Conservation (phyloP, 2,888 invertebrate genomes). For the Xestobium rufovillosum region DNA sequence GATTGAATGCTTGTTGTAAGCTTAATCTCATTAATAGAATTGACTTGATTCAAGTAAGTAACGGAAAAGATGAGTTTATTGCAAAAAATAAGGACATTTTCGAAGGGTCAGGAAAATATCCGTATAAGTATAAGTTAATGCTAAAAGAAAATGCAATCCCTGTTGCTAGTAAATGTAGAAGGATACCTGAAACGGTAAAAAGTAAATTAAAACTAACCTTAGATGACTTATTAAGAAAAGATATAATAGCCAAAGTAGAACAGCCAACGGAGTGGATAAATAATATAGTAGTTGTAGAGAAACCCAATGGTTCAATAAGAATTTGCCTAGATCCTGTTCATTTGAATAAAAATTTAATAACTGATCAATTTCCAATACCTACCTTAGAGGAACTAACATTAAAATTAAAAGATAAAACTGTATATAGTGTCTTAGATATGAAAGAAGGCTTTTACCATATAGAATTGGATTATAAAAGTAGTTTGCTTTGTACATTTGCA, state of each 20-base stretch:
- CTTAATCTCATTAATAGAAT: slow-evolving; percentile 16
- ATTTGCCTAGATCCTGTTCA: slow-evolving; percentile 18
- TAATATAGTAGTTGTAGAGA: slow-evolving; percentile 19
- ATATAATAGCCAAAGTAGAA: slow-evolving; percentile 18
- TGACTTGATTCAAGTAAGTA: slow-evolving; percentile 11
- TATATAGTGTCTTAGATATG: slow-evolving; percentile 25
- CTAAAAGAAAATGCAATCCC: slow-evolving; percentile 13
- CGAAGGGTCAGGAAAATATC: slow-evolving; percentile 6
- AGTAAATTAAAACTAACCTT: slow-evolving; percentile 15
- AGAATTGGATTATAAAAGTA: slow-evolving; percentile 17
- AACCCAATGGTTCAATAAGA: slow-evolving; percentile 12
- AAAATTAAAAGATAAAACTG: slow-evolving; percentile 22
- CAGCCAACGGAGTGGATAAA: too few relatives aligned
- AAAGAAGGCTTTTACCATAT: slow-evolving; percentile 26
- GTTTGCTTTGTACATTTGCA: slow-evolving; percentile 20
- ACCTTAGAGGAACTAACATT: slow-evolving; percentile 23
- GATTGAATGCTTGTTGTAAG: slow-evolving; percentile 15
- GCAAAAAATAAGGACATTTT: slow-evolving; percentile 15
- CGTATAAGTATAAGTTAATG: slow-evolving; percentile 19
- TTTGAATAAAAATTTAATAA: slow-evolving; percentile 15
- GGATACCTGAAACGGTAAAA: slow-evolving; percentile 16
- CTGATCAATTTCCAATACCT: slow-evolving; percentile 19
- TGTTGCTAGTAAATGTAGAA: slow-evolving; percentile 14
- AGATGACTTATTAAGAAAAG: slow-evolving; percentile 14
- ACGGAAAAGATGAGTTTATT: slow-evolving; percentile 11